Evolutionary conservation across 2,113 vertebrate species (phyloP).

Genomic region (Periophthalmodon schlosseri): DNA sequence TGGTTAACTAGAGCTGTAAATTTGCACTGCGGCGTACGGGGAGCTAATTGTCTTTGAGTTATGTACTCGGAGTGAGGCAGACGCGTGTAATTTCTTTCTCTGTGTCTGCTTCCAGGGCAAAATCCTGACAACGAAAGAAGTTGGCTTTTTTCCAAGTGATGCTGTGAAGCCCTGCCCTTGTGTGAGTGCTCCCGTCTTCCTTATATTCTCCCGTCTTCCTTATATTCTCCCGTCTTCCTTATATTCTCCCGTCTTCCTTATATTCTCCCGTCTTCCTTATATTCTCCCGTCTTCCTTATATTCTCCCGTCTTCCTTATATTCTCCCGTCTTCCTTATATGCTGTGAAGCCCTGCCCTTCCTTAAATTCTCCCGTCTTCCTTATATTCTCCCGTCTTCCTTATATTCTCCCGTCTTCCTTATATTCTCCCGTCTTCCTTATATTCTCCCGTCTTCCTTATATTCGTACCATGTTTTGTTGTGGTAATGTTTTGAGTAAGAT

Average conservation of each 20-base stretch:
- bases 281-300: conserved; percentile 30
- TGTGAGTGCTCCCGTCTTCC: conserved; percentile 80
- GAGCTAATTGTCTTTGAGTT: conserved; percentile 71
- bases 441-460: conserved; percentile 30
- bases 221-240: conserved; percentile 30
- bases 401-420: conserved; percentile 30
- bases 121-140: conserved; percentile 88
- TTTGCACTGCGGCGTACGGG: conserved; percentile 44
- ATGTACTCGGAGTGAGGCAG: conserved; percentile 57
- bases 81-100: conserved; percentile 58
- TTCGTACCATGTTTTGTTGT: background rate
- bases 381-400: conserved; percentile 30
- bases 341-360: conserved; percentile 93
- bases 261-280: conserved; percentile 30
- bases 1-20: conserved; percentile 61
- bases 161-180: conserved; percentile 93
- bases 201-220: conserved; percentile 19
- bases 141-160: conserved; percentile 96
- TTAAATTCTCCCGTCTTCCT: conserved; percentile 80
- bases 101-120: conserved; percentile 83
- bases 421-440: conserved; percentile 30
- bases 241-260: conserved; percentile 30
- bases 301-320: conserved; percentile 30
- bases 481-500: background rate
- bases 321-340: conserved; percentile 66